phyloP scores from a whole-genome alignment of 2,888 invertebrate genomes.

The Odontocerum albicorne region DNA sequence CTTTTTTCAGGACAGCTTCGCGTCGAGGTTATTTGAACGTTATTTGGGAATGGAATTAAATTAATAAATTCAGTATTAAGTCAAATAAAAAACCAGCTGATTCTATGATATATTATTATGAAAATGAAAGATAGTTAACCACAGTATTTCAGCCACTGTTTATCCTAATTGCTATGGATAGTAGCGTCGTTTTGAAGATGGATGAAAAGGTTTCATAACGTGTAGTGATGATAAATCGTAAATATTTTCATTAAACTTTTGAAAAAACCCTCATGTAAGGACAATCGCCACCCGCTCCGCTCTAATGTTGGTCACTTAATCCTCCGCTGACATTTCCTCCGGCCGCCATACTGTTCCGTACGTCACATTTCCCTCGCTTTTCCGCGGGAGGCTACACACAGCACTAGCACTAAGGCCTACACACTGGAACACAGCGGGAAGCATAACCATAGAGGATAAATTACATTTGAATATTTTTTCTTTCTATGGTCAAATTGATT shows the following conservation, averaged over 20 bases:
- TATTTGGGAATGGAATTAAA: too few species aligned
- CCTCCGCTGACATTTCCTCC: conserved; percentile 32
- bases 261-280: conserved; percentile 2
- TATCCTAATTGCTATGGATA: too few species aligned
- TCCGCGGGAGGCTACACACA: conserved; percentile 25
- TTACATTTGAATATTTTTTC: conserved; percentile 3
- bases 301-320: conserved; percentile 35
- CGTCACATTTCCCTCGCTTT: conserved; percentile 26
- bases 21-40: too few species aligned
- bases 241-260: neutral
- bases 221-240: neutral
- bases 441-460: conserved; percentile 3
- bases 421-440: conserved; percentile 6
- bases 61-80: too few species aligned
- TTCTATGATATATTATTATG: too few species aligned
- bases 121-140: too few species aligned
- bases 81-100: too few species aligned
- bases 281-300: conserved; percentile 5
- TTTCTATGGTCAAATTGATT: neutral
- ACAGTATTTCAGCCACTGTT: too few species aligned
- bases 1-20: too few species aligned
- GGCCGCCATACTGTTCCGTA: conserved; percentile 26
- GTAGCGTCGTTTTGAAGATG: too few species aligned
- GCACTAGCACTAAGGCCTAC: neutral
- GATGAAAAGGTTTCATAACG: too few species aligned